Evolutionary conservation across 2,797 vertebrate species (phyloP).

Genomic region (Hyperoplus lanceolatus): DNA sequence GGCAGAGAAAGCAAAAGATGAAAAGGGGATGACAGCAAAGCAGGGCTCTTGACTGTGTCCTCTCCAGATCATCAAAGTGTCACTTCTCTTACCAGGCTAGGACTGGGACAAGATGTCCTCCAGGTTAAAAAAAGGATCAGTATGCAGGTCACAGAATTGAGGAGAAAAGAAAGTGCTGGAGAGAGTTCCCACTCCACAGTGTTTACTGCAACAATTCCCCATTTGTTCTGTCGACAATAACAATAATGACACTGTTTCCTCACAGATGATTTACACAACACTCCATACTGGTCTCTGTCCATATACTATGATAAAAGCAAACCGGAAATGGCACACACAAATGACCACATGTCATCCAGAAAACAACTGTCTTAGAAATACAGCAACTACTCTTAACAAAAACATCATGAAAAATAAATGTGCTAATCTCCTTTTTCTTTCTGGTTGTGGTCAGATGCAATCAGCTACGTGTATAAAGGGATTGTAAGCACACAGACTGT

Average conservation of each 20-base stretch:
- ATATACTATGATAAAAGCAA: constrained; percentile 26
- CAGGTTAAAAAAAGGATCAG: constrained; percentile 80
- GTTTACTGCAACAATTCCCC: constrained; percentile 72
- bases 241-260: constrained; percentile 65
- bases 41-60: constrained; percentile 66
- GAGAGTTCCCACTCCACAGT: constrained; percentile 54
- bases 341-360: constrained; percentile 12
- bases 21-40: constrained; percentile 50
- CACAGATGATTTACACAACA: constrained; percentile 53
- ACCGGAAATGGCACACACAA: constrained; percentile 13
- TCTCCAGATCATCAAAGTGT: constrained; percentile 73
- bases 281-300: constrained; percentile 22
- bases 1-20: constrained; percentile 48
- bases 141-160: constrained; percentile 80
- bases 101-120: constrained; percentile 73
- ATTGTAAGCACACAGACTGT: not conserved
- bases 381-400: constrained; percentile 2
- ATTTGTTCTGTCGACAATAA: constrained; percentile 66
- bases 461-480: too few relatives aligned
- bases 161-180: constrained; percentile 55
- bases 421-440: not conserved
- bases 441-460: not conserved
- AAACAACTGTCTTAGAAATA: constrained; percentile 13
- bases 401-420: not conserved
- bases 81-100: constrained; percentile 61